Percentiles rank a stretch among this genome's conserved stretches.
phyloP scores from a whole-genome alignment of 2,888 invertebrate species.

The Nemotelus nigrinus region DNA sequence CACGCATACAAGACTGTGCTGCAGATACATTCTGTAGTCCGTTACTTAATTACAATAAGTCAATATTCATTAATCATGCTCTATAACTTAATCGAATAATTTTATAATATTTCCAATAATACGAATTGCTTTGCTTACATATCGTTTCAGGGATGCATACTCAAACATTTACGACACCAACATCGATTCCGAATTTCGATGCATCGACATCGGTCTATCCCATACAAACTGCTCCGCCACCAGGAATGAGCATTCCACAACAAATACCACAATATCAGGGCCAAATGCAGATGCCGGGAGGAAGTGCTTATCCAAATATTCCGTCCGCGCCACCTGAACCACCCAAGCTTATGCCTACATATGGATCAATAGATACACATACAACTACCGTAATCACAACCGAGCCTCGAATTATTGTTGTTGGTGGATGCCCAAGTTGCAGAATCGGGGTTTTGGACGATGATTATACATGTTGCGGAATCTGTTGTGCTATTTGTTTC shows the following conservation, averaged over 20 bases:
- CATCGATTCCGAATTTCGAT: not conserved
- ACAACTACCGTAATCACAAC: slow-evolving; percentile 72
- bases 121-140: too few relatives aligned
- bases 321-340: slow-evolving; percentile 23
- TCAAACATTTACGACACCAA: not conserved
- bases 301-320: slow-evolving; percentile 15
- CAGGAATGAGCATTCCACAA: not conserved
- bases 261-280: not conserved
- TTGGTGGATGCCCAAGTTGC: slow-evolving; percentile 90
- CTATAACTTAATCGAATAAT: too few relatives aligned
- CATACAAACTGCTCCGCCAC: slow-evolving; percentile 13
- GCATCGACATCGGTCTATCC: not conserved
- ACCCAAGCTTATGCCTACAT: slow-evolving; percentile 30
- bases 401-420: slow-evolving; percentile 80
- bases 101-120: too few relatives aligned
- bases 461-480: slow-evolving; percentile 85
- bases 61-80: too few relatives aligned
- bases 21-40: too few relatives aligned
- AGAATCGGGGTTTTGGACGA: slow-evolving; percentile 88
- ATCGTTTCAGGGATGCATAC: slow-evolving; percentile 24
- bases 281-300: not conserved
- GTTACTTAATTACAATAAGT: too few relatives aligned
- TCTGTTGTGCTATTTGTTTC: slow-evolving; percentile 84
- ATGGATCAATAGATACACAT: slow-evolving; percentile 64
- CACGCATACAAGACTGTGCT: too few relatives aligned